Evolutionary conservation across 2,888 invertebrate genomes (phyloP).

Genomic region (Notocelia uddmanniana): DNA sequence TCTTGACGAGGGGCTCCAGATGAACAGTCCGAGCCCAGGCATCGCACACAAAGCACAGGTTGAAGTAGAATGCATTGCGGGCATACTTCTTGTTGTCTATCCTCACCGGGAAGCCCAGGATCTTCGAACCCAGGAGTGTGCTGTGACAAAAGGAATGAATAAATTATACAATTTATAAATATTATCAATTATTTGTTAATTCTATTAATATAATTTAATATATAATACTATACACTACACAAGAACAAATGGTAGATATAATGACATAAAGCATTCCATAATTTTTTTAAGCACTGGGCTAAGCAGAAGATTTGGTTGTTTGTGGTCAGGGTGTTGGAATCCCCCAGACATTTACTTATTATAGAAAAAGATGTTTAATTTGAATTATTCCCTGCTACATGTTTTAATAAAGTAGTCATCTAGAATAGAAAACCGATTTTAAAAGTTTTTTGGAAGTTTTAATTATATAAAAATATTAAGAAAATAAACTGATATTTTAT

Average conservation of each 20-base stretch:
- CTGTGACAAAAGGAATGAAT: conserved; percentile 83
- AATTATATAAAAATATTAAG: too few relatives aligned
- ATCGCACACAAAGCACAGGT: conserved; percentile 93
- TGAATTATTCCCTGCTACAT: neutral
- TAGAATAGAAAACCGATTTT: too few relatives aligned
- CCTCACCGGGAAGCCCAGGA: conserved; percentile 92
- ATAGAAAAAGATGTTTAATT: neutral
- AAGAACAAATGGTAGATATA: too few relatives aligned
- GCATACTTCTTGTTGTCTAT: conserved; percentile 92
- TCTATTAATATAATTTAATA: neutral
- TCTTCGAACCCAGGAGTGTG: conserved; percentile 90
- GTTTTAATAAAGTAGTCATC: neutral
- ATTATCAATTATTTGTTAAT: conserved; percentile 52
- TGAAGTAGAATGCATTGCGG: conserved; percentile 93
- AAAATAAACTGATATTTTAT: too few relatives aligned
- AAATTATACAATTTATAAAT: too few relatives aligned
- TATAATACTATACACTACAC: neutral
- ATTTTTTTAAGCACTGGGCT: too few relatives aligned
- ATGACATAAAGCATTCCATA: too few relatives aligned
- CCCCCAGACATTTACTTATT: neutral
- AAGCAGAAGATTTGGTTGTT: too few relatives aligned
- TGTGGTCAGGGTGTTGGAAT: neutral
- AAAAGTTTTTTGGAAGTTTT: too few relatives aligned
- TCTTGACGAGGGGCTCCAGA: conserved; percentile 92
- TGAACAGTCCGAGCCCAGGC: conserved; percentile 91